These are phyloP conservation scores for Plemyria rubiginata DNA, from an alignment of 2,888 invertebrate species.

Conservation along the genomic window DNA sequence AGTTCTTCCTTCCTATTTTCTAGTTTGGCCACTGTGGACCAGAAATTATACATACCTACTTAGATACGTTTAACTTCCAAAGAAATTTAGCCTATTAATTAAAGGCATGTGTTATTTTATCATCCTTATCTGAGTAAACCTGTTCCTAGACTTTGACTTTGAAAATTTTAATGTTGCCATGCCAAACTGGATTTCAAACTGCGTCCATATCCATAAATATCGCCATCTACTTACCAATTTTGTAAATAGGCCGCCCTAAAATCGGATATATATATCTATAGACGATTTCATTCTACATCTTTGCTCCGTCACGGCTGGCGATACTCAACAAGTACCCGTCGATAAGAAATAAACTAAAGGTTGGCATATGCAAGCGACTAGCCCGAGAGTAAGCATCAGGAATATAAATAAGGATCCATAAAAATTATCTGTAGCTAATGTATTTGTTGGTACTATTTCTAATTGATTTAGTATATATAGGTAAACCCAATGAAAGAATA, in stretches of 20 bases:
- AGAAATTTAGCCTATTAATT: background rate
- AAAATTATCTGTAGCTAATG: too few species aligned
- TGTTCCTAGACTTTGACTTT: background rate
- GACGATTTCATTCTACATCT: background rate
- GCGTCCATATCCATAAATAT: conserved; percentile 8
- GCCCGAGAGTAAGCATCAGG: too few species aligned
- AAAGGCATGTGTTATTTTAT: background rate
- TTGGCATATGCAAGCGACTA: too few species aligned
- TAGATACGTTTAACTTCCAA: background rate
- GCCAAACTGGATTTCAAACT: conserved; percentile 8
- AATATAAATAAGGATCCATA: too few species aligned
- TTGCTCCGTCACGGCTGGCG: too few species aligned
- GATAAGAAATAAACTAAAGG: too few species aligned
- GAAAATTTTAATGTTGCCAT: background rate
- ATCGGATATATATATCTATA: background rate
- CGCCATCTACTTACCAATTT: background rate
- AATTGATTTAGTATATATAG: too few species aligned
- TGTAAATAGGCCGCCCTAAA: background rate
- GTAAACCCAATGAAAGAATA: too few species aligned
- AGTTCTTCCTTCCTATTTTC: too few species aligned
- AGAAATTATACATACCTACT: background rate
- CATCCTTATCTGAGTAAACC: conserved; percentile 5
- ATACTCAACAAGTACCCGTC: too few species aligned
- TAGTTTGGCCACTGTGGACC: too few species aligned
- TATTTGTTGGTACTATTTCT: too few species aligned